Percentiles rank a stretch among this genome's conserved stretches.
phyloP scores from a whole-genome alignment of 2,797 vertebrate species.

The Leuciscus waleckii region DNA sequence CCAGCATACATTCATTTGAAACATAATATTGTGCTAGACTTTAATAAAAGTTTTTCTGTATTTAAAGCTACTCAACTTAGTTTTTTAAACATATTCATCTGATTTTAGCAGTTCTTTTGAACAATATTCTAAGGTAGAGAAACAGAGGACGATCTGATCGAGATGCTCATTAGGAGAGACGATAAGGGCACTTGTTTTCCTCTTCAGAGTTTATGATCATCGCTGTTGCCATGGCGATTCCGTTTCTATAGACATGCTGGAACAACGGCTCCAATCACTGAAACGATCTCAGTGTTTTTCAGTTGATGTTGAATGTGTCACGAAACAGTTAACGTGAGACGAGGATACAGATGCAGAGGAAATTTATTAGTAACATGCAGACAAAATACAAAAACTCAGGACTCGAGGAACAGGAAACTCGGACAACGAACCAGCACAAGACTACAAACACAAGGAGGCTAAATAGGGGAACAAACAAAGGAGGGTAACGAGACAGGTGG shows the following conservation, averaged over 20 bases:
- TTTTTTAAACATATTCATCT: not conserved
- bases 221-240: constrained; percentile 21
- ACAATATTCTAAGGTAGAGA: not conserved
- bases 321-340: no score
- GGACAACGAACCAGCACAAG: no score
- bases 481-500: no score
- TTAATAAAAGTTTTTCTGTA: not conserved
- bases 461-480: no score
- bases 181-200: not conserved
- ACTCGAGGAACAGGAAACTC: no score
- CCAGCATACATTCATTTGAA: not conserved
- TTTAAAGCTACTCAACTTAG: not conserved
- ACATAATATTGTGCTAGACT: no score
- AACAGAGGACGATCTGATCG: not conserved
- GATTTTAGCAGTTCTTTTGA: not conserved
- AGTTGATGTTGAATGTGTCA: not conserved
- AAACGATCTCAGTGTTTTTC: not conserved
- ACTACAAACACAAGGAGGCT: no score
- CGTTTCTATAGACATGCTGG: not conserved
- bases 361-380: no score
- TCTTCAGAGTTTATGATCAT: not conserved
- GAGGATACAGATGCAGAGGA: no score
- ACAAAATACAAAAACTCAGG: no score
- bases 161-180: not conserved
- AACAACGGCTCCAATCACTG: constrained; percentile 3